Base-by-base conservation (phyloP, 1,140 invertebrate genomes). In the Yoshiicerus persimilis region DNA sequence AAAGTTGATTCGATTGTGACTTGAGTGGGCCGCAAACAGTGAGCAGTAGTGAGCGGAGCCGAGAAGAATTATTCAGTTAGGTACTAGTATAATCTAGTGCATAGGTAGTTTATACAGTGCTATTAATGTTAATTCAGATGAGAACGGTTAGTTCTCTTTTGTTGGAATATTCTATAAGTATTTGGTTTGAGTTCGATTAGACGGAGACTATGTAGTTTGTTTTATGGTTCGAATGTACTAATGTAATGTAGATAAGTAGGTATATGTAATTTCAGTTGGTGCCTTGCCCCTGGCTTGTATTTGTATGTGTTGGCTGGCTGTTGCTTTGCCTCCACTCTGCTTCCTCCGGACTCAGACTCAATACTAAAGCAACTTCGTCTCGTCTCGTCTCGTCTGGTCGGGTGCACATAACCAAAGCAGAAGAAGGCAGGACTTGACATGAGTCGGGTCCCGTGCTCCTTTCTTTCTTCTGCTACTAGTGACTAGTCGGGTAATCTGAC, bases 341-440 rank as follows among this genome's bases (percentile, higher is more conserved):
- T 84, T 84, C 83, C 83, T 84, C 39, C 47, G 38, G 83, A 30
- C 83, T 84, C 83, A 84, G 41, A 47, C 39, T 84, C 83, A 41
- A 84, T 56, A 84, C 83, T 84, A 62, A 62, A 23, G 41, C 32
- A 47, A 41, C 36, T 27, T 30, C 38, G 25, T 32, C 38, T 38
- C 4, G 32, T 80, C 34, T 34, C 66, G 41, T 27, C 36, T 77
- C 30, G 32, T 80, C 34, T 34, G 47, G 13, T 80, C 32, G 75
- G 75, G 30, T 36, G 75, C 75, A 80, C 75, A 80, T 80, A 80
- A 80, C 16, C 75, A 80, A 80, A 80, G 75, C 38, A 80, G 75
- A 80, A 38, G 30, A 38, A 80, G 75, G 75, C 75, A 80, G 75
- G 34, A 80, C 75, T 34, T 80, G 75, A 80, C 75, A 80, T 80